phyloP scores from a whole-genome alignment of 2,797 vertebrate genomes.

The Phaenicophaeus curvirostris region DNA sequence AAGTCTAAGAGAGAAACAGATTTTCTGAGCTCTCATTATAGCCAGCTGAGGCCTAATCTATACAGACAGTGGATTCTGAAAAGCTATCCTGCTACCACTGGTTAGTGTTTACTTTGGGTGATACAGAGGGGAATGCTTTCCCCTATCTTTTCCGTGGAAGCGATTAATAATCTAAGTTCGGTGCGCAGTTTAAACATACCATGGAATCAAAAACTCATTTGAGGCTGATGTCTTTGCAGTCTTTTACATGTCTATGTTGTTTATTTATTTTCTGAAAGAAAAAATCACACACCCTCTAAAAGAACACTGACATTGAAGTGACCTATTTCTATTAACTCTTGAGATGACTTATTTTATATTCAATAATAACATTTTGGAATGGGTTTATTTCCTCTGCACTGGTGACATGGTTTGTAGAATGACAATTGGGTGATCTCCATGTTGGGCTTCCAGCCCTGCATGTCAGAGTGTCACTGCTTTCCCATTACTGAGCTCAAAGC shows the following conservation, averaged over 20 bases:
- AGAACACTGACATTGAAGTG: not conserved
- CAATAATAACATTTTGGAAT: not conserved
- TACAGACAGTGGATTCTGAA: not conserved
- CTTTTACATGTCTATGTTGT: not conserved
- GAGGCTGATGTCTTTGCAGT: not conserved
- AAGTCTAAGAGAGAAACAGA: not conserved
- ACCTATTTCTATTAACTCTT: not conserved
- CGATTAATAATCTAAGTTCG: not conserved
- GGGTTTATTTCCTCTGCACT: not conserved
- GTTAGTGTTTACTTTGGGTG: not conserved
- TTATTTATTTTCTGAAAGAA: not conserved
- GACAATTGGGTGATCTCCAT: accelerated
- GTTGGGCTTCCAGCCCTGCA: not conserved
- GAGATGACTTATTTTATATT: not conserved
- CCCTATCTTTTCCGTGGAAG: not conserved
- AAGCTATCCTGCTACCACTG: not conserved
- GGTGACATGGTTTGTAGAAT: not conserved
- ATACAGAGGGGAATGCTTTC: not conserved
- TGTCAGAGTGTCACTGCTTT: accelerated
- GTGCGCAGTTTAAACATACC: not conserved
- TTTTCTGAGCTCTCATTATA: not conserved
- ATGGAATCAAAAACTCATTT: not conserved
- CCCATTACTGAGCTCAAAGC: not conserved
- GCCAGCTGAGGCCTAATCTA: not conserved
- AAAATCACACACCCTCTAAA: not conserved